Base-by-base conservation (phyloP, 2,888 invertebrate genomes). In the Zaprionus obscuricornis region DNA sequence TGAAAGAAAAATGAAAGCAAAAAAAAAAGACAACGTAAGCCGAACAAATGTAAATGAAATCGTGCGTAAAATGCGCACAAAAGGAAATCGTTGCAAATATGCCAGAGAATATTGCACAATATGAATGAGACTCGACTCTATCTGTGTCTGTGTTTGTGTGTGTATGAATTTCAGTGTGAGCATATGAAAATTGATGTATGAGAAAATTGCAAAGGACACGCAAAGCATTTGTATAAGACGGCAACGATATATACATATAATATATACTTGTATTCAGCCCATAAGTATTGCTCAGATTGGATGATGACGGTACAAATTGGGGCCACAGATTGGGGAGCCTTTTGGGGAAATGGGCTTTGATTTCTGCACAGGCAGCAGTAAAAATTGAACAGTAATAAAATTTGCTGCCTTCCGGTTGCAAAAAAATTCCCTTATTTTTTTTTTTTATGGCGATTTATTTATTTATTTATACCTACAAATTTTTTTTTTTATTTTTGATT, bases 1-100 rank as follows among this genome's bases (percentile, higher is more conserved):
- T 22, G 29, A 39, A 7, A 40, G 8, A 22, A 14, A 11, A 10
- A 4, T 2, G 11, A 40, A 37, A 22, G n/a, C 39, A 2, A 24
- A 16, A 26, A 29, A 45, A 33, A 47, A 55, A 51, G 33, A 45
- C 43, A 59, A 52, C 55, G 57, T 72, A 78, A 78, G 77, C 68
- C 74, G 46, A 66, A 70, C 70, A 71, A 79, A 79, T 66, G 74
- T 77, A 79, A 72, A 79, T 77, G 76, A 83, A 81, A 81, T 81
- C 81, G 81, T 81, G 81, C 81, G 81, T 81, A 77, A 79, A 74
- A 77, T 70, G 72, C 69, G 67, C 72, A 79, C 72, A 81, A 83
- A 79, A 66, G 74, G 33, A 75, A 71, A 67, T 74, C 58, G 54
- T 60, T 76, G 75, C 60, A 66, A 71, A 71, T 59, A 65, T 63